A percentile compares a stretch with the other conserved stretches of the same genome.
Evolutionary conservation across 2,797 vertebrate genomes (phyloP).

Genomic region (Pseudochirops cupreus): DNA sequence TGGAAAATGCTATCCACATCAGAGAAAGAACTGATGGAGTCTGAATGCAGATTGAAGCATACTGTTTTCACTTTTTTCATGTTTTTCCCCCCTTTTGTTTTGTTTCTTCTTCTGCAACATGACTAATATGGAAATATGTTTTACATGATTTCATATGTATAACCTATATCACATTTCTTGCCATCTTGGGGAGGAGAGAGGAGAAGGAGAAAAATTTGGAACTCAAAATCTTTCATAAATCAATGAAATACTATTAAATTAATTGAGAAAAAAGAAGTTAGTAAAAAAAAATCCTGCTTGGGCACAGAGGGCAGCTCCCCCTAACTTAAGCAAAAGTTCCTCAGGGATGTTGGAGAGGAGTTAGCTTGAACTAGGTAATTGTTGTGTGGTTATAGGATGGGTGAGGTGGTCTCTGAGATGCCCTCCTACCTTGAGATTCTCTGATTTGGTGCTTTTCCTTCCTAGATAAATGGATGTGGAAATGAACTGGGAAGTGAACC

Average conservation of each 20-base stretch:
- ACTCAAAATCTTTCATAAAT: background rate
- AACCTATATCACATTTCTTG: background rate
- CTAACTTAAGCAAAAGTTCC: background rate
- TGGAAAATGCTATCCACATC: background rate
- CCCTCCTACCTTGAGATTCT: background rate
- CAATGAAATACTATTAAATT: background rate
- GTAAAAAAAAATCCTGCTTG: background rate
- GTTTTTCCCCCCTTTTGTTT: background rate
- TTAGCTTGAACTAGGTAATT: background rate
- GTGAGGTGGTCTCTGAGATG: background rate
- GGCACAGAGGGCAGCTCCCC: background rate
- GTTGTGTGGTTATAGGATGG: background rate
- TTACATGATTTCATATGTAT: background rate
- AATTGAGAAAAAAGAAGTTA: background rate
- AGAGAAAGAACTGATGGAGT: background rate
- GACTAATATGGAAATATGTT: background rate
- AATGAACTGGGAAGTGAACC: background rate
- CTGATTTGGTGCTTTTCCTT: background rate
- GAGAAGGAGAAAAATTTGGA: background rate
- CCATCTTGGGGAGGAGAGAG: background rate
- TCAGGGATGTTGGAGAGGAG: background rate
- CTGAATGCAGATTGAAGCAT: background rate
- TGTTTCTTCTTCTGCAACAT: background rate
- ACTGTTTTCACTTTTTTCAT: background rate
- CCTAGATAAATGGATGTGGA: background rate